Conservation (phyloP, 1,140 invertebrate species). For the Heliconius nattereri region DNA sequence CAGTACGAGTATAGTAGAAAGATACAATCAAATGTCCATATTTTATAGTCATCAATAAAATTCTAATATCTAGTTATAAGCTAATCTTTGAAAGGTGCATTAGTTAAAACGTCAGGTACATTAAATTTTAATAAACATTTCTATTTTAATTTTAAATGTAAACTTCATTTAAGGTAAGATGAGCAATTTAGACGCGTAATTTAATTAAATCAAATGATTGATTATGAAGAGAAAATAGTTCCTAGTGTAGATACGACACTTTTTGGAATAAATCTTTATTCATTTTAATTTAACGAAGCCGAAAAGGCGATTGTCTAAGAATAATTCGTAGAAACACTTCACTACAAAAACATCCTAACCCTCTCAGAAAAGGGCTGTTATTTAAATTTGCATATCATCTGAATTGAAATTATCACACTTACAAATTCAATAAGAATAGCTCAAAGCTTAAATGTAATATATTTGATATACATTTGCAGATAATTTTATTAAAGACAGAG, state of each 20-base stretch:
- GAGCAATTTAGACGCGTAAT: background rate
- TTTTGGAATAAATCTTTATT: conserved; percentile 59
- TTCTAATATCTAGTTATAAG: no score
- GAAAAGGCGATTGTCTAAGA: conserved; percentile 61
- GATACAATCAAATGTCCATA: no score
- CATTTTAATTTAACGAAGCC: conserved; percentile 64
- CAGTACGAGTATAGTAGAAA: no score
- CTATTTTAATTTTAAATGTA: no score
- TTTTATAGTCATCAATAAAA: no score
- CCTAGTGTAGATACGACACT: background rate
- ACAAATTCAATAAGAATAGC: conserved; percentile 4
- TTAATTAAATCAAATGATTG: background rate
- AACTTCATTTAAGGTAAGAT: no score
- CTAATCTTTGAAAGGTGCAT: no score
- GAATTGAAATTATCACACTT: conserved; percentile 52
- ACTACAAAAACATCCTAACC: conserved; percentile 73
- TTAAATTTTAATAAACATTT: no score
- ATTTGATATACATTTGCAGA: background rate
- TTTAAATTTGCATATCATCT: conserved; percentile 67
- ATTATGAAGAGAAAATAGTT: no score
- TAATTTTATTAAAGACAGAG: no score
- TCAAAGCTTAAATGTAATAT: background rate
- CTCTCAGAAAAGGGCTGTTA: conserved; percentile 55
- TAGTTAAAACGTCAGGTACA: no score
- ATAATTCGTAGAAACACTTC: conserved; percentile 59